Conservation (phyloP, 2,113 vertebrate genomes). For the Pangasianodon gigas region DNA sequence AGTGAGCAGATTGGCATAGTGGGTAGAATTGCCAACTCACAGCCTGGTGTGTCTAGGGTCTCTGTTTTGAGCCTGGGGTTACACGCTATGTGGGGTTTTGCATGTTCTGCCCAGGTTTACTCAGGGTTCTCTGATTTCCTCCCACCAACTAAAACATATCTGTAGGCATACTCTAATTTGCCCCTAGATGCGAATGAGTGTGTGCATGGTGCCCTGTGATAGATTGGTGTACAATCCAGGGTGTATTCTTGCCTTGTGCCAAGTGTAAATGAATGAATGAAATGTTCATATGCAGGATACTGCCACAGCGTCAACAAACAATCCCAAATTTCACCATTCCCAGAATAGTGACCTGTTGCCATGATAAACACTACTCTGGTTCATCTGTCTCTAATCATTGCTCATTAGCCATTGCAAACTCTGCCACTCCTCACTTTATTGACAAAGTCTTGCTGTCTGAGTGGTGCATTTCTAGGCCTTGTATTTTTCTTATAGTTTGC, state of each 20-base stretch:
- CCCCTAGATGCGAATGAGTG: not conserved
- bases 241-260: not conserved
- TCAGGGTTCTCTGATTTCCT: not conserved
- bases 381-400: not conserved
- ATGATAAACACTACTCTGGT: not conserved
- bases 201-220: not conserved
- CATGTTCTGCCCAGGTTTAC: not conserved
- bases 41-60: not conserved
- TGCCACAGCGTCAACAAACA: not conserved
- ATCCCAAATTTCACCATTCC: not conserved
- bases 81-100: not conserved
- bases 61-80: not conserved
- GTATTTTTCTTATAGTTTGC: not conserved
- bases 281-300: not conserved
- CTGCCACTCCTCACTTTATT: not conserved
- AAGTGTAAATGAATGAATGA: not conserved
- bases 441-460: not conserved
- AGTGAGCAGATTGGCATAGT: not conserved
- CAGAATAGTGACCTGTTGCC: not conserved
- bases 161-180: not conserved
- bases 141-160: not conserved
- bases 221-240: not conserved
- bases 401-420: not conserved
- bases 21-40: not conserved
- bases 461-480: not conserved